Conservation (phyloP, 2,888 invertebrate genomes). For the Ectobius pallidus region DNA sequence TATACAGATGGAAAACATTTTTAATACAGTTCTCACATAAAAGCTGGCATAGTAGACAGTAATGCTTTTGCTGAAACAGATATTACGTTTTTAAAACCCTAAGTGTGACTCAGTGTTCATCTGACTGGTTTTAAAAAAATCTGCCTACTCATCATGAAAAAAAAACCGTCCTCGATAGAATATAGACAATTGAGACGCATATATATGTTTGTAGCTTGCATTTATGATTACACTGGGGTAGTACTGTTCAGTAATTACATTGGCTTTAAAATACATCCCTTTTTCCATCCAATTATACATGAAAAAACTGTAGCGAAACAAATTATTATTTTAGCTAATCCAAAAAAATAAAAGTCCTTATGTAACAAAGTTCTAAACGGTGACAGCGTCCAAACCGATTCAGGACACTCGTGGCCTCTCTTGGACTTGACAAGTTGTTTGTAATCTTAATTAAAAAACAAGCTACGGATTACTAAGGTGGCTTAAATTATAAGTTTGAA, state of each 20-base stretch:
- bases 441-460: conserved; percentile 27
- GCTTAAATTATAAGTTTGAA: conserved; percentile 14
- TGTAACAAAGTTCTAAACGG: neutral
- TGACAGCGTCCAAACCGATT: conserved; percentile 9
- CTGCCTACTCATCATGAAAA: neutral
- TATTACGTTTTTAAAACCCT: neutral
- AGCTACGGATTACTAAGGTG: conserved; percentile 6
- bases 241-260: conserved; percentile 18
- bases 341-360: conserved; percentile 14
- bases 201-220: conserved; percentile 21
- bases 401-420: neutral
- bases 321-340: conserved; percentile 16
- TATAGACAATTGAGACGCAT: conserved; percentile 5
- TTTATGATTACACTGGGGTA: conserved; percentile 17
- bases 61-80: neutral
- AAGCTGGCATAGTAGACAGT: neutral
- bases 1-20: neutral
- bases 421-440: conserved; percentile 17
- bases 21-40: neutral
- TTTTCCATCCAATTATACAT: conserved; percentile 26
- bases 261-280: neutral
- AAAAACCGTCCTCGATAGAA: neutral
- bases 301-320: conserved; percentile 13
- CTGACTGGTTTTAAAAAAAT: neutral
- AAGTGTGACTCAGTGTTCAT: neutral